Evolutionary conservation across 1,140 invertebrate genomes (phyloP).

Genomic region (Sipha flava): DNA sequence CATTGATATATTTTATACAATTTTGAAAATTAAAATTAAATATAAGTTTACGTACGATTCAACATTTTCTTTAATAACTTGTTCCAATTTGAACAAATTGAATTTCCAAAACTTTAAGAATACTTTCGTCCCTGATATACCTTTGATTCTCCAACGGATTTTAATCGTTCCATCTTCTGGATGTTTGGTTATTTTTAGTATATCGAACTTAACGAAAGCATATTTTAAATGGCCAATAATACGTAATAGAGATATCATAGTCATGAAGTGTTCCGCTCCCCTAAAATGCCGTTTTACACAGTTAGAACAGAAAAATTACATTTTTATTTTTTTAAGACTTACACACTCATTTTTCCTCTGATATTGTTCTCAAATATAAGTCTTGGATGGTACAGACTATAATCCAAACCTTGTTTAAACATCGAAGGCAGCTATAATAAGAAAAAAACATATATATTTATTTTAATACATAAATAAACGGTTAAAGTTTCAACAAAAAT

Average conservation of each 20-base stretch:
- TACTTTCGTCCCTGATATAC: slow-evolving; percentile 64
- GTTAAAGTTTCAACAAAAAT: neutral
- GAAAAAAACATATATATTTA: neutral
- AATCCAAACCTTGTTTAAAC: slow-evolving; percentile 64
- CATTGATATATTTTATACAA: no score
- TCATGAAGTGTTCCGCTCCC: slow-evolving; percentile 66
- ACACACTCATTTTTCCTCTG: slow-evolving; percentile 60
- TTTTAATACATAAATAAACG: neutral
- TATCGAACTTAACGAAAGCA: slow-evolving; percentile 73
- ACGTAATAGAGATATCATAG: slow-evolving; percentile 64
- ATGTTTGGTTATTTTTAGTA: slow-evolving; percentile 78
- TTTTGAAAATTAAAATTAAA: no score
- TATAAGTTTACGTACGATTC: slow-evolving; percentile 54
- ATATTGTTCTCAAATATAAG: slow-evolving; percentile 77
- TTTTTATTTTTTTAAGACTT: slow-evolving; percentile 44
- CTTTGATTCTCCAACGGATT: slow-evolving; percentile 76
- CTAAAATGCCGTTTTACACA: slow-evolving; percentile 48
- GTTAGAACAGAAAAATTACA: slow-evolving; percentile 21
- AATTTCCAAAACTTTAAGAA: slow-evolving; percentile 50
- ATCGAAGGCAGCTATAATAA: slow-evolving; percentile 57
- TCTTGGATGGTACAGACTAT: slow-evolving; percentile 61
- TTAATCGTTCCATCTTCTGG: slow-evolving; percentile 72
- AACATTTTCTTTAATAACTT: slow-evolving; percentile 51
- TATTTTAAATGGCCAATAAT: slow-evolving; percentile 73
- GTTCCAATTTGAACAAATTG: slow-evolving; percentile 62